Evolutionary conservation across 2,888 invertebrate genomes (phyloP), one percentile per base, ranked within the genome.

Genomic region (Sesia bembeciformis): DNA sequence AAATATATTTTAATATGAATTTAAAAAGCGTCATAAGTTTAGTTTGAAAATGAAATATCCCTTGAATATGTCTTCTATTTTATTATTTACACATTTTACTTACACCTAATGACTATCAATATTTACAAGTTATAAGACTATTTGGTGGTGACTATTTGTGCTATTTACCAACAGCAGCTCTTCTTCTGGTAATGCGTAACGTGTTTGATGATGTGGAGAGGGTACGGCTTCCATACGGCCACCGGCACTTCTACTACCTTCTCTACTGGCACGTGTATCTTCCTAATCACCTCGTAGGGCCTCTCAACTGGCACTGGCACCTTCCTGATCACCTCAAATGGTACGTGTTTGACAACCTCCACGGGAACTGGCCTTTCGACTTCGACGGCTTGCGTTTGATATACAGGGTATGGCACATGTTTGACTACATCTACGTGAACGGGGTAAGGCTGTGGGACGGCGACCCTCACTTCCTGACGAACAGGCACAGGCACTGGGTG

Each of bases 121-220:
- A 85, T 85, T 84, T 87, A 87, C 85, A 89, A 65, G 64, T 73
- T 74, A 81, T 82, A 78, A 81, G 80, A 83, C 79, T 88, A 87
- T 86, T 86, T 87, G 85, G 87, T 78, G 81, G 80, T 74, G 68
- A 76, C 68, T 56, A 62, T 59, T 58, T 58, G 54, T 53, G 49
- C 58, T 58, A 6, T 65, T 83, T 66, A 88, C 84, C 88, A 87
- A 68, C 87, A 83, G 68, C 84, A 81, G 70, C 76, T 79, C 75
- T 88, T 87, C 75, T 87, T 85, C 64, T 87, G 77, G 77, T 88
- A 87, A 66, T 89, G 89, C 58, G 87, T 88, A 52, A 89, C 78
- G 71, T 89, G 89, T 61, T 89, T 89, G 72, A 88, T 86, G 70
- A 89, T 83, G 65, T 89, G 88, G 55, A 89, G 70, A 0, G 87